phyloP scores from a whole-genome alignment of 35 echinoderm and acorn worm genomes.

The Apostichopus californicus region DNA sequence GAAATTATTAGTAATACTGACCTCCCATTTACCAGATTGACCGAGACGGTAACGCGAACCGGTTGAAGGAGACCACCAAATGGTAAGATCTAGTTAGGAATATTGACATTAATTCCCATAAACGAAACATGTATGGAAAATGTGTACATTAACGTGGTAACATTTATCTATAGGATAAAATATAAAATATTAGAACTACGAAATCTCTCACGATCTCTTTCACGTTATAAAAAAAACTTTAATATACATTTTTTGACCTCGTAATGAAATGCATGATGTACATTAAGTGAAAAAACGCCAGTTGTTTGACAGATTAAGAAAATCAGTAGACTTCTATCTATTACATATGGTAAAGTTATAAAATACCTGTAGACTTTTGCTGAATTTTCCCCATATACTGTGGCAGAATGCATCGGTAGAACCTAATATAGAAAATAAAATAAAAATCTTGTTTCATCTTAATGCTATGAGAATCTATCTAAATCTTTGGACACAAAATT shows the following conservation, averaged over 20 bases:
- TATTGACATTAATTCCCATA: not conserved
- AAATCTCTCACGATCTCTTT: not conserved
- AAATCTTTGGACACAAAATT: too few species aligned
- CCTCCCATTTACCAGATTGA: not conserved
- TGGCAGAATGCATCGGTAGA: not conserved
- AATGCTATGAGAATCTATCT: too few species aligned
- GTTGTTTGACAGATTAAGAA: not conserved
- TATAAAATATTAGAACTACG: too few species aligned
- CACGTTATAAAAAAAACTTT: not conserved
- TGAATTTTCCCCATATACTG: not conserved
- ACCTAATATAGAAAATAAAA: not conserved
- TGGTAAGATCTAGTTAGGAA: not conserved
- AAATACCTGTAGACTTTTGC: not conserved
- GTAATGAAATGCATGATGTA: not conserved
- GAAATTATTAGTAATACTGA: not conserved
- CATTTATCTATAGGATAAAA: too few species aligned
- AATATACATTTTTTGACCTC: not conserved
- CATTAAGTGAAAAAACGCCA: not conserved
- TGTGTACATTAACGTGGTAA: too few species aligned
- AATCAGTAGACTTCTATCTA: too few species aligned
- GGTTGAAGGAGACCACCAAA: constrained; percentile 3
- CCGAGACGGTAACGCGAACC: not conserved
- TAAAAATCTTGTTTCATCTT: not conserved
- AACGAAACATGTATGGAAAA: not conserved
- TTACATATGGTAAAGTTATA: not conserved